phyloP scores from a whole-genome alignment of 2,797 vertebrate genomes.

The Gymnocypris eckloni region DNA sequence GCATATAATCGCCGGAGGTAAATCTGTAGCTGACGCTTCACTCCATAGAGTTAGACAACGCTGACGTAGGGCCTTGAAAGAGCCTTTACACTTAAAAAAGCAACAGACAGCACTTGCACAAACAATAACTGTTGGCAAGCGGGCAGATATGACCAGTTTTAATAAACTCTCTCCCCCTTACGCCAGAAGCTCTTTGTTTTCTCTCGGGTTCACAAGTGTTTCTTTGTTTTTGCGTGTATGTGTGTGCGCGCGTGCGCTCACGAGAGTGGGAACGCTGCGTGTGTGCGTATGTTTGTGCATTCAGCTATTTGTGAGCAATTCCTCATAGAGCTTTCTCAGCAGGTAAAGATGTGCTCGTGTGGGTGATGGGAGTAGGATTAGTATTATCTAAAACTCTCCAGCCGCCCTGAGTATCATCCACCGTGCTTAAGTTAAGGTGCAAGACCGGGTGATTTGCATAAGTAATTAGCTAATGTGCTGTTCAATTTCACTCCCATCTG shows the following conservation, averaged over 20 bases:
- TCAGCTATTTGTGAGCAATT: conserved; percentile 49
- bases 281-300: conserved; percentile 43
- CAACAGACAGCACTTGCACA: conserved; percentile 30
- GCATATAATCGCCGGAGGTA: not conserved
- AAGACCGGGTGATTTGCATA: conserved; percentile 80
- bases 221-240: conserved; percentile 33
- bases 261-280: not conserved
- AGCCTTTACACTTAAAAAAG: conserved; percentile 16
- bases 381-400: conserved; percentile 76
- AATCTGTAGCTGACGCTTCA: not conserved
- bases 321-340: conserved; percentile 57
- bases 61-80: not conserved
- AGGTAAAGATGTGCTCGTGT: conserved; percentile 46
- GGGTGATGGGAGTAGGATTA: conserved; percentile 67
- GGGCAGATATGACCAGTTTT: conserved; percentile 38
- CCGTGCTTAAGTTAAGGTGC: conserved; percentile 79
- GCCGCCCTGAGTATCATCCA: conserved; percentile 73
- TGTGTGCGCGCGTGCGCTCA: not conserved
- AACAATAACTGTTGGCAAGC: conserved; percentile 1
- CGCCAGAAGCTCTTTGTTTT: conserved; percentile 31
- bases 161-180: conserved; percentile 33
- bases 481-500: conserved; percentile 82
- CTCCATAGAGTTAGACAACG: not conserved
- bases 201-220: conserved; percentile 34
- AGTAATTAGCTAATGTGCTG: conserved; percentile 85